phyloP scores from a whole-genome alignment of 2,797 vertebrate species.

The Peromyscus nudipes region DNA sequence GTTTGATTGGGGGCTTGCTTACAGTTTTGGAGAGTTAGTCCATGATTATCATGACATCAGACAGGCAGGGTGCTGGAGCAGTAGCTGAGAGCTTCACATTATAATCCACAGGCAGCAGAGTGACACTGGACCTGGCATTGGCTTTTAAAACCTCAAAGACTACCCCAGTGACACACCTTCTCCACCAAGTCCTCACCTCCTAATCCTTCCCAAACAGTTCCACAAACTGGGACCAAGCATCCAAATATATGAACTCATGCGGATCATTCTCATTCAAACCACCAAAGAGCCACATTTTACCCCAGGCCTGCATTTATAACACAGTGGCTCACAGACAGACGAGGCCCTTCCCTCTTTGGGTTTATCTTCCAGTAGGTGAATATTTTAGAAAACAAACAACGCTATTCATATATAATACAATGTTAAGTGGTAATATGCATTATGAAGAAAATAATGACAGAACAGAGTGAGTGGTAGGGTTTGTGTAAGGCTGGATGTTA shows the following conservation, averaged over 20 bases:
- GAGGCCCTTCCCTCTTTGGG: neutral
- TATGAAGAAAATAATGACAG: neutral
- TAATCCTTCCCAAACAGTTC: neutral
- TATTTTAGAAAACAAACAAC: constrained; percentile 5
- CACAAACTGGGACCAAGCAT: neutral
- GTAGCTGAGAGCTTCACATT: neutral
- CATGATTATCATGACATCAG: neutral
- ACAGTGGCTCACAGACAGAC: neutral
- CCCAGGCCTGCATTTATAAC: neutral
- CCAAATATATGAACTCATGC: too few species aligned
- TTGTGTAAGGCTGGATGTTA: neutral
- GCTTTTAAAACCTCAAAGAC: neutral
- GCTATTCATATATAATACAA: neutral
- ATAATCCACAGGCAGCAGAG: neutral
- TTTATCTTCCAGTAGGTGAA: neutral
- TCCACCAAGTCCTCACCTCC: neutral
- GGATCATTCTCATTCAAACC: neutral
- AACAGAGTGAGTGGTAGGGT: neutral
- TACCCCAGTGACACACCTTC: neutral
- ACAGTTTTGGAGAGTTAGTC: neutral
- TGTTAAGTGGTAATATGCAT: neutral
- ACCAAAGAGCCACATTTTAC: neutral
- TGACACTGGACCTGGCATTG: neutral
- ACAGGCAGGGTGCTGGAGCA: neutral
- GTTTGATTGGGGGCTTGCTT: neutral